A percentile compares a stretch with the other conserved stretches of the same genome.
phyloP scores from a whole-genome alignment of 2,797 vertebrate species.

The Rhinoraja longicauda region DNA sequence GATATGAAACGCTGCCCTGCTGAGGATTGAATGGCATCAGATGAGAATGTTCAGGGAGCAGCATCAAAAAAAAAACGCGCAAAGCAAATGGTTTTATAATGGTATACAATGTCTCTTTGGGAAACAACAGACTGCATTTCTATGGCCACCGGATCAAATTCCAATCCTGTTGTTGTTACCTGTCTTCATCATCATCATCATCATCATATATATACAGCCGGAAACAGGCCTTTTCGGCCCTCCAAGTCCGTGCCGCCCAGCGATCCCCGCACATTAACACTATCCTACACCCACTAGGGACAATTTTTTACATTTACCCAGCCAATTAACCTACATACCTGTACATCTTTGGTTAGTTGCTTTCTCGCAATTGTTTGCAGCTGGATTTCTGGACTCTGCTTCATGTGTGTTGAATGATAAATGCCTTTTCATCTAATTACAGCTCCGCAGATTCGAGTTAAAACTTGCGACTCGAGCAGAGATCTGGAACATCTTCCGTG shows the following conservation, averaged over 20 bases:
- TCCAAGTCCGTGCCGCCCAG: too few species aligned
- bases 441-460: not conserved
- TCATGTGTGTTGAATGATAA: not conserved
- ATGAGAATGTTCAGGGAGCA: not conserved
- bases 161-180: not conserved
- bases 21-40: not conserved
- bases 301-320: too few species aligned
- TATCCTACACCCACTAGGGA: too few species aligned
- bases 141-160: not conserved
- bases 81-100: not conserved
- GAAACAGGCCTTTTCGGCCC: too few species aligned
- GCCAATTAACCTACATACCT: too few species aligned
- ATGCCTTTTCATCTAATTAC: not conserved
- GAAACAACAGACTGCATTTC: not conserved
- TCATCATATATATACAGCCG: too few species aligned
- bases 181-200: too few species aligned
- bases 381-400: not conserved
- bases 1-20: not conserved
- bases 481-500: not conserved
- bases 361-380: not conserved
- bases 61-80: not conserved
- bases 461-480: not conserved
- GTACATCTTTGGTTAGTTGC: too few species aligned
- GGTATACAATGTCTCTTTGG: not conserved
- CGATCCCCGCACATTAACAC: too few species aligned